These are phyloP conservation scores for Danio albolineatus DNA, from an alignment of 2,797 vertebrate species.

Conservation along the genomic window DNA sequence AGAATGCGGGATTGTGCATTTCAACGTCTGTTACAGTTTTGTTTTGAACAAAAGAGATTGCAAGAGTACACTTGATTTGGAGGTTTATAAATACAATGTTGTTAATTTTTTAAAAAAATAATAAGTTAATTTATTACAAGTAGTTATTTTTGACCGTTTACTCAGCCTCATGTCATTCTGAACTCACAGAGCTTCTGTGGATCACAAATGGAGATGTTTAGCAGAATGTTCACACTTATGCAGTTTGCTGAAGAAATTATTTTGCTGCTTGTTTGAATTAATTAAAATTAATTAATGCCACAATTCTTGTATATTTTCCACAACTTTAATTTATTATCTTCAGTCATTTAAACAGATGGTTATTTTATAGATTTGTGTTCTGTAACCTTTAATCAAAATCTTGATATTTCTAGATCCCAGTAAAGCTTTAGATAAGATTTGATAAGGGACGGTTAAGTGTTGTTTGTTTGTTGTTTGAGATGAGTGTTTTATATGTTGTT, in stretches of 20 bases:
- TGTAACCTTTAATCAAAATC: background rate
- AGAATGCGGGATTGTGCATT: slow-evolving; percentile 18
- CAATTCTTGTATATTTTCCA: background rate
- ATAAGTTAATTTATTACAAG: slow-evolving; percentile 13
- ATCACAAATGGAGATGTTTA: slow-evolving; percentile 16
- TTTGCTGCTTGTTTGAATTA: slow-evolving; percentile 10
- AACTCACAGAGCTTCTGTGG: background rate
- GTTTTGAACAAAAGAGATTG: background rate
- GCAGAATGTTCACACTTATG: background rate
- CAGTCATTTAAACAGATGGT: background rate
- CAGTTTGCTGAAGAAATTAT: background rate
- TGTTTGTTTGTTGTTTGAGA: background rate
- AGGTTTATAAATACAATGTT: slow-evolving; percentile 16
- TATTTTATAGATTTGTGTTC: background rate
- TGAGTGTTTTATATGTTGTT: background rate
- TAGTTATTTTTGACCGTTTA: background rate
- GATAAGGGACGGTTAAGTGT: background rate
- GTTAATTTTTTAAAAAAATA: slow-evolving; percentile 35
- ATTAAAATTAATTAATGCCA: slow-evolving; percentile 10
- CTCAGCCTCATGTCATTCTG: background rate
- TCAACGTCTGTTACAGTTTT: slow-evolving; percentile 18
- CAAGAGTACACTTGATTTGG: slow-evolving; percentile 14
- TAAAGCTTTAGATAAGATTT: background rate
- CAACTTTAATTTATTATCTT: background rate
- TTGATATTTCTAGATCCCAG: background rate